A percentile compares a stretch with the other conserved stretches of the same genome.
Conservation (phyloP, 2,113 vertebrate species). For the Potamarius usumacintae region DNA sequence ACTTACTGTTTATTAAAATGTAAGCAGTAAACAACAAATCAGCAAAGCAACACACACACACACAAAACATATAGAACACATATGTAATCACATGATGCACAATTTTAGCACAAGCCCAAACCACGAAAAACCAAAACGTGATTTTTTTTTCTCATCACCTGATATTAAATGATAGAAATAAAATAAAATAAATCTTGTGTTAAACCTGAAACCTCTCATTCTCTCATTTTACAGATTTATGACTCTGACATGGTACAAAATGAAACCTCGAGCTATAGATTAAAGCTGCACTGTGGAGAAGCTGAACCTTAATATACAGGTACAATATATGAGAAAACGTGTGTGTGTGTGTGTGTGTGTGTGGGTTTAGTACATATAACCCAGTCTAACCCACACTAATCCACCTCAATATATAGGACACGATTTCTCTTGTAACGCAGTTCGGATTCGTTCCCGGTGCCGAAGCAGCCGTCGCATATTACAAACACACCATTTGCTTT, state of each 20-base stretch:
- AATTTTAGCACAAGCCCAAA: not conserved
- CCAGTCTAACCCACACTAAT: slow-evolving; percentile 50
- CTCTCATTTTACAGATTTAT: slow-evolving; percentile 43
- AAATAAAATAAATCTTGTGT: slow-evolving; percentile 2
- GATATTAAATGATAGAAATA: slow-evolving; percentile 15
- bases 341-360: slow-evolving; percentile 26
- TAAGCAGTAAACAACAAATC: not conserved
- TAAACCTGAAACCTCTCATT: slow-evolving; percentile 18
- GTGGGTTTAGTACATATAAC: slow-evolving; percentile 33
- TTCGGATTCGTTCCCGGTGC: slow-evolving; percentile 37
- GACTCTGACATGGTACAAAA: slow-evolving; percentile 28
- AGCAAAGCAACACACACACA: not conserved
- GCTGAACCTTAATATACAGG: slow-evolving; percentile 45
- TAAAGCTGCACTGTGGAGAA: slow-evolving; percentile 35
- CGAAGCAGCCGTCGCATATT: slow-evolving; percentile 34
- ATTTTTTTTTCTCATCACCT: not conserved
- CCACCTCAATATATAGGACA: slow-evolving; percentile 49
- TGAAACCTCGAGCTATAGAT: slow-evolving; percentile 42
- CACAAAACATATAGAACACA: not conserved
- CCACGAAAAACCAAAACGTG: not conserved
- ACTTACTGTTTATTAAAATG: not conserved
- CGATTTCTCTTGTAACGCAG: slow-evolving; percentile 38
- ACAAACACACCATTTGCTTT: slow-evolving; percentile 44
- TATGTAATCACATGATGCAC: too few species aligned
- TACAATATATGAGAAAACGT: slow-evolving; percentile 22